Conservation (phyloP, 2,113 vertebrate genomes). For the Aphyosemion australe region DNA sequence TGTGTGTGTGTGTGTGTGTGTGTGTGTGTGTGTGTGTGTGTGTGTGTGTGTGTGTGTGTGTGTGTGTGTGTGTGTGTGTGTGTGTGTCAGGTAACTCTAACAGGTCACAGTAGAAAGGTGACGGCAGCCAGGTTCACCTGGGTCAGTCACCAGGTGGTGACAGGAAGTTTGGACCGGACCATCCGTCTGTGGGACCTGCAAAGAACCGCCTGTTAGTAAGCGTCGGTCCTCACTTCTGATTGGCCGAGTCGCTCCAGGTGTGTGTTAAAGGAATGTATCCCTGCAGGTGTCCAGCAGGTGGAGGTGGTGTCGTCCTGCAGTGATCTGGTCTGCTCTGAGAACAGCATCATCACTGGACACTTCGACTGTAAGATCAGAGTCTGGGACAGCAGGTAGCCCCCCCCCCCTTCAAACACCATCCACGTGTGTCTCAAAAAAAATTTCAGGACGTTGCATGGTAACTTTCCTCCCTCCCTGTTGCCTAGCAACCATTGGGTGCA, state of each 20-base stretch:
- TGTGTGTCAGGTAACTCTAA: slow-evolving; percentile 82
- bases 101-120: slow-evolving; percentile 89
- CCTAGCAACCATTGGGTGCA: slow-evolving; percentile 48
- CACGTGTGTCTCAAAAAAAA: neutral
- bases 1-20: too few species aligned
- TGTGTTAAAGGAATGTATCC: neutral
- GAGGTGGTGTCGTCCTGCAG: slow-evolving; percentile 84
- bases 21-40: too few species aligned
- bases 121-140: slow-evolving; percentile 85
- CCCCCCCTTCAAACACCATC: neutral
- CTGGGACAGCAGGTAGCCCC: slow-evolving; percentile 87
- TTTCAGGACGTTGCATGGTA: neutral
- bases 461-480: slow-evolving; percentile 23
- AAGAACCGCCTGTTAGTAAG: slow-evolving; percentile 82
- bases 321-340: slow-evolving; percentile 86
- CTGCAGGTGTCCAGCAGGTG: slow-evolving; percentile 81
- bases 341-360: slow-evolving; percentile 85
- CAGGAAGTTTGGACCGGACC: slow-evolving; percentile 85
- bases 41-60: neutral
- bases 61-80: neutral
- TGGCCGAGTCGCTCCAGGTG: neutral
- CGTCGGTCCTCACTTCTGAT: neutral
- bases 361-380: slow-evolving; percentile 86
- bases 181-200: slow-evolving; percentile 88
- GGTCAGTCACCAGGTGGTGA: slow-evolving; percentile 80